These are phyloP conservation scores for Drosophila meridionalis DNA, from an alignment of 2,888 invertebrate species.

Conservation along the genomic window DNA sequence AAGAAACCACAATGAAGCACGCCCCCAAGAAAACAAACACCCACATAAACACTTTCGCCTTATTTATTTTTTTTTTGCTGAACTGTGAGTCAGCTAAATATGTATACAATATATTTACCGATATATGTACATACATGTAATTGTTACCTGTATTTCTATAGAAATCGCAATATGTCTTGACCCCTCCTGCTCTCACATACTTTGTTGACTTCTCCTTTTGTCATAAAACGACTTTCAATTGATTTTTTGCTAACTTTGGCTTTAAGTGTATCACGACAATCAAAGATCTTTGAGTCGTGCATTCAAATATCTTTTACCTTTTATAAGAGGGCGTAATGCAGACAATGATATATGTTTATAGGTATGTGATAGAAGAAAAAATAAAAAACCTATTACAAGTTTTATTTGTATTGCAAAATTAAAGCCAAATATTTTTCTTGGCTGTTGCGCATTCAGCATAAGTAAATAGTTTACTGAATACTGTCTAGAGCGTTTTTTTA, in stretches of 20 bases:
- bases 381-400: neutral
- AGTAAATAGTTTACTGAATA: neutral
- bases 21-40: slow-evolving; percentile 28
- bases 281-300: slow-evolving; percentile 22
- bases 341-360: neutral
- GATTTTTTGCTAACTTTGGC: slow-evolving; percentile 18
- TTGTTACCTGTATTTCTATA: slow-evolving; percentile 32
- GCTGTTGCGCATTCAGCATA: neutral
- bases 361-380: neutral
- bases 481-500: neutral
- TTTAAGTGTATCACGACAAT: slow-evolving; percentile 29
- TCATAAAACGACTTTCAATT: slow-evolving; percentile 10
- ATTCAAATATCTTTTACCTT: slow-evolving; percentile 10
- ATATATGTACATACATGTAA: neutral
- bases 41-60: slow-evolving; percentile 47
- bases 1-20: slow-evolving; percentile 35
- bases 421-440: neutral
- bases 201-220: slow-evolving; percentile 25
- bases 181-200: slow-evolving; percentile 11
- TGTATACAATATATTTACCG: neutral
- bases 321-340: neutral
- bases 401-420: neutral
- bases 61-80: neutral
- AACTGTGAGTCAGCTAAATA: slow-evolving; percentile 42
- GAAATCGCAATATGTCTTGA: slow-evolving; percentile 39